These are phyloP conservation scores for Drosophila fulvimacula DNA, from an alignment of 2,888 invertebrate species.

Conservation along the genomic window DNA sequence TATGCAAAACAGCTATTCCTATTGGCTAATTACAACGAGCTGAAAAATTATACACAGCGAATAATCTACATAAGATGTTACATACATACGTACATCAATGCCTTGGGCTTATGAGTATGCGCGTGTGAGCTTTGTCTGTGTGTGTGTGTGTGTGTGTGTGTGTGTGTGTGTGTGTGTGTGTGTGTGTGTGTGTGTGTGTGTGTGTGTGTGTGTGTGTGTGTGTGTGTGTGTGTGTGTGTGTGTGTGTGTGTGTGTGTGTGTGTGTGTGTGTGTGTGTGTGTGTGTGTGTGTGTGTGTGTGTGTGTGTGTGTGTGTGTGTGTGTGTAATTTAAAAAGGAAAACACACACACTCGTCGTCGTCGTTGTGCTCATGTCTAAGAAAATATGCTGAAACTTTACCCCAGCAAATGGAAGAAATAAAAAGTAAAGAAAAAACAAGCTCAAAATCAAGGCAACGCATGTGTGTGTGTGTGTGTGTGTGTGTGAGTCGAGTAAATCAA, in stretches of 20 bases:
- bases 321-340: slow-evolving; percentile 39
- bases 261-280: slow-evolving; percentile 32
- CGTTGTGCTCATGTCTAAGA: slow-evolving; percentile 55
- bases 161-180: slow-evolving; percentile 25
- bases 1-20: slow-evolving; percentile 69
- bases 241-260: slow-evolving; percentile 39
- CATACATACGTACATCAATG: slow-evolving; percentile 42
- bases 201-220: slow-evolving; percentile 39
- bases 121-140: slow-evolving; percentile 25
- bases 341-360: slow-evolving; percentile 7
- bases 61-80: slow-evolving; percentile 72
- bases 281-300: slow-evolving; percentile 39
- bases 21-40: slow-evolving; percentile 74
- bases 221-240: slow-evolving; percentile 32
- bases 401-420: slow-evolving; percentile 24
- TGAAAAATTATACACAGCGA: slow-evolving; percentile 61
- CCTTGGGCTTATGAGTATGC: slow-evolving; percentile 57
- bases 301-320: slow-evolving; percentile 15
- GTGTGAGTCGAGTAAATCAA: slow-evolving; percentile 54
- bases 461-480: slow-evolving; percentile 7
- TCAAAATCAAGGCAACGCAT: slow-evolving; percentile 41
- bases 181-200: slow-evolving; percentile 39
- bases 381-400: slow-evolving; percentile 71
- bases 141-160: slow-evolving; percentile 15
- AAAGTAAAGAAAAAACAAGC: slow-evolving; percentile 43